Percentiles rank a stretch among this genome's conserved stretches.
These are phyloP conservation scores for Bostrychus sinensis DNA, from an alignment of 2,113 vertebrate genomes.

Conservation along the genomic window DNA sequence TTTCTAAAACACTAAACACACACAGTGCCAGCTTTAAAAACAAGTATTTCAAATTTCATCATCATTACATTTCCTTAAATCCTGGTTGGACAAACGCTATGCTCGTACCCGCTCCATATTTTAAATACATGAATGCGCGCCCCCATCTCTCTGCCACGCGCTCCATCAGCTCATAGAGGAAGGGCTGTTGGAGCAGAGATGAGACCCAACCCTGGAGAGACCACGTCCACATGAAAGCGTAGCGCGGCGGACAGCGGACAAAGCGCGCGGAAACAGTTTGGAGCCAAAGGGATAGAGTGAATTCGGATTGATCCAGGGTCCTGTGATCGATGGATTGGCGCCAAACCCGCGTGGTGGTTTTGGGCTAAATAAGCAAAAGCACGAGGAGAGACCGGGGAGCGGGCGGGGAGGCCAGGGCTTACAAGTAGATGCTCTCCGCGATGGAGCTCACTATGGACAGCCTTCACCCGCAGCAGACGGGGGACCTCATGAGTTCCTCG, in stretches of 20 bases:
- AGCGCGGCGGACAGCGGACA: slow-evolving; percentile 47
- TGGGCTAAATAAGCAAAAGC: slow-evolving; percentile 45
- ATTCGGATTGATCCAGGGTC: slow-evolving; percentile 64
- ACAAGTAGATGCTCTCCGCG: slow-evolving; percentile 60
- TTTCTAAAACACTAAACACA: not conserved
- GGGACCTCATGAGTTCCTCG: slow-evolving; percentile 90
- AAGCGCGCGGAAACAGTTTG: slow-evolving; percentile 24
- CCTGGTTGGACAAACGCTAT: slow-evolving; percentile 2
- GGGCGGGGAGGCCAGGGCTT: slow-evolving; percentile 70
- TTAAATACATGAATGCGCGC: slow-evolving; percentile 71
- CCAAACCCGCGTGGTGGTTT: slow-evolving; percentile 74
- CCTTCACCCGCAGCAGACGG: slow-evolving; percentile 90
- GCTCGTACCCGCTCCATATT: slow-evolving; percentile 66
- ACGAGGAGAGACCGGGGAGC: slow-evolving; percentile 61
- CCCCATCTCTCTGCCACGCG: slow-evolving; percentile 60
- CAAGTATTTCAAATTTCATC: not conserved
- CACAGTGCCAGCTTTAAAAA: not conserved
- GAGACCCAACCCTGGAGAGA: slow-evolving; percentile 66
- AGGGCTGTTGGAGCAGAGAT: slow-evolving; percentile 78
- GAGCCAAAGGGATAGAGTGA: slow-evolving; percentile 48
- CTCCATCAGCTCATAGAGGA: slow-evolving; percentile 71
- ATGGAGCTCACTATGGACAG: slow-evolving; percentile 98
- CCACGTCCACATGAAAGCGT: slow-evolving; percentile 50
- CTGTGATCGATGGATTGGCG: slow-evolving; percentile 82
- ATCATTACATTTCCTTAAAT: not conserved